Conservation (phyloP, 2,888 invertebrate species). For the Anarsia innoxiella region DNA sequence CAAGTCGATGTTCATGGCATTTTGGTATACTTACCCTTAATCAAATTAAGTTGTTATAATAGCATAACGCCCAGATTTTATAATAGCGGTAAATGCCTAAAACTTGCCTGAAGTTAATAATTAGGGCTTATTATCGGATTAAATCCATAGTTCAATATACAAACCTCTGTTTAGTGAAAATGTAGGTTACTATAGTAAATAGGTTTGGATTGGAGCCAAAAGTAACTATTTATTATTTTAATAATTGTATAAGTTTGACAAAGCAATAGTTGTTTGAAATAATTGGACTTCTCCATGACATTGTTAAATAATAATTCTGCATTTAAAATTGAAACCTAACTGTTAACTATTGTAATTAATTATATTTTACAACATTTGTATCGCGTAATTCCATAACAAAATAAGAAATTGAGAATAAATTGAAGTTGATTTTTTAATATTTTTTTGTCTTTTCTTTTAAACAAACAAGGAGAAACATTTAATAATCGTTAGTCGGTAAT, state of each 20-base stretch:
- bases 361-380: conserved; percentile 70
- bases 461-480: too few species aligned
- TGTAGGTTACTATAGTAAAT: conserved; percentile 33
- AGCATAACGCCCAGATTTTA: conserved; percentile 19
- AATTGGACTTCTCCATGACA: conserved; percentile 60
- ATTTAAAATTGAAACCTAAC: conserved; percentile 70
- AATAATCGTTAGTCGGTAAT: too few species aligned
- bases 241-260: conserved; percentile 26
- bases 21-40: too few species aligned
- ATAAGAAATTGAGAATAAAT: conserved; percentile 67
- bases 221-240: conserved; percentile 30
- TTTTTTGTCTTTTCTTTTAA: too few species aligned
- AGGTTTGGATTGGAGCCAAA: conserved; percentile 35
- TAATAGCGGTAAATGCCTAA: conserved; percentile 46
- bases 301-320: conserved; percentile 62
- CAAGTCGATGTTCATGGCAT: conserved; percentile 57
- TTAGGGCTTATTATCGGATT: conserved; percentile 50
- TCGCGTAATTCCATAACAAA: conserved; percentile 64
- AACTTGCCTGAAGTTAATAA: conserved; percentile 59
- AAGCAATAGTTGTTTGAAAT: conserved; percentile 30
- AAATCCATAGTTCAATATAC: conserved; percentile 48
- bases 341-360: conserved; percentile 69
- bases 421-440: conserved; percentile 66
- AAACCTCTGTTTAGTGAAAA: conserved; percentile 40
- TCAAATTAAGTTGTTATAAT: too few species aligned